phyloP scores from a whole-genome alignment of 1,140 invertebrate genomes.

The Ooceraea biroi region DNA sequence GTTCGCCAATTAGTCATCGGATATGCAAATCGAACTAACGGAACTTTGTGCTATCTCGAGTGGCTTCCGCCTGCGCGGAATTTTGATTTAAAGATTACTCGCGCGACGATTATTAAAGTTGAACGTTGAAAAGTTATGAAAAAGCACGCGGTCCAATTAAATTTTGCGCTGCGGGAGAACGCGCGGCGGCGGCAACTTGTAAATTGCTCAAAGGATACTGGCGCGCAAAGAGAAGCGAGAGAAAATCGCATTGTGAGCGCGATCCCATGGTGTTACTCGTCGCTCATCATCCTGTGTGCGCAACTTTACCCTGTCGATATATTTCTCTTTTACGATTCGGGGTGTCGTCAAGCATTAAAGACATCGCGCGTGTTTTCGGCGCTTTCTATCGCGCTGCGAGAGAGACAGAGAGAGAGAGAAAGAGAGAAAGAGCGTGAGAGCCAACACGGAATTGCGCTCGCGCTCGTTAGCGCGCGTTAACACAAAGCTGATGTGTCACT shows the following conservation, averaged over 20 bases:
- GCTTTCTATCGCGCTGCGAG: neutral
- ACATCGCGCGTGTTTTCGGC: constrained; percentile 26
- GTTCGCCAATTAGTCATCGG: constrained; percentile 22
- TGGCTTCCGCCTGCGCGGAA: constrained; percentile 2
- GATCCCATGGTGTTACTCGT: too few species aligned
- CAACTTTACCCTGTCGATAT: neutral
- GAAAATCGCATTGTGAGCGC: neutral
- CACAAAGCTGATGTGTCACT: constrained; percentile 40
- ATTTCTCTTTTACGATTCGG: constrained; percentile 17
- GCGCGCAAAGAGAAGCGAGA: neutral
- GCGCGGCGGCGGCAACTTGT: too few species aligned
- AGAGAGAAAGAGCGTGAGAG: neutral
- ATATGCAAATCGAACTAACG: constrained; percentile 44
- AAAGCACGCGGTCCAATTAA: constrained; percentile 33
- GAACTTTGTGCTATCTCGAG: constrained; percentile 1
- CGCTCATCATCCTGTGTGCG: too few species aligned
- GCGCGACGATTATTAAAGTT: constrained; percentile 4
- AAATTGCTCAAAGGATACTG: constrained; percentile 21
- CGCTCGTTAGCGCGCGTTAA: constrained; percentile 43
- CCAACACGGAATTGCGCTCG: constrained; percentile 14
- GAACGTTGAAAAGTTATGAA: constrained; percentile 25
- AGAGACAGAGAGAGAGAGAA: too few species aligned
- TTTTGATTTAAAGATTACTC: constrained; percentile 27
- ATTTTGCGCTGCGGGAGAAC: constrained; percentile 6
- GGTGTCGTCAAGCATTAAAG: neutral